These are phyloP conservation scores for Stegophylla sp. DNA, from an alignment of 2,888 invertebrate species.

Conservation along the genomic window DNA sequence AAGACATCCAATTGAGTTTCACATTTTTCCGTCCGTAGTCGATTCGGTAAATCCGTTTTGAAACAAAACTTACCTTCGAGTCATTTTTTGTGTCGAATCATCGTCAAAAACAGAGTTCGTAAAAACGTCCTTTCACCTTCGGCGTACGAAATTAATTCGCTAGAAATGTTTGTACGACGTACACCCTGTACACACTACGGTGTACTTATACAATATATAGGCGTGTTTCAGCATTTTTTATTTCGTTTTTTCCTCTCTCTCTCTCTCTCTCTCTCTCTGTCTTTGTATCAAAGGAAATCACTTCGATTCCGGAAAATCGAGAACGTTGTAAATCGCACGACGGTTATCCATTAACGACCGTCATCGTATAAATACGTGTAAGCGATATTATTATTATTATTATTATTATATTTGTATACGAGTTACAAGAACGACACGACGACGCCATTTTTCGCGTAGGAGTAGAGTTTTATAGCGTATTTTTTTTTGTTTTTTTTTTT, in stretches of 20 bases:
- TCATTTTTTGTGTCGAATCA: too few relatives aligned
- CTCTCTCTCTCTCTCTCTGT: too few relatives aligned
- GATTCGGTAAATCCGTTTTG: too few relatives aligned
- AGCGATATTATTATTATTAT: neutral
- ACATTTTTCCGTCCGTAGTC: too few relatives aligned
- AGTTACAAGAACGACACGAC: neutral
- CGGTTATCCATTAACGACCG: slow-evolving; percentile 23
- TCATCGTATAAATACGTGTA: neutral
- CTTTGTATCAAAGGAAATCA: slow-evolving; percentile 9
- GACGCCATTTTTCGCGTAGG: slow-evolving; percentile 42
- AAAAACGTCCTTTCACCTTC: too few relatives aligned
- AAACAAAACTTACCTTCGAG: too few relatives aligned
- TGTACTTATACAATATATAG: neutral
- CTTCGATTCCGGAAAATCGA: slow-evolving; percentile 26
- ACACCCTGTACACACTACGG: neutral
- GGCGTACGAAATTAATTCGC: too few relatives aligned
- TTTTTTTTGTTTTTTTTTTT: neutral
- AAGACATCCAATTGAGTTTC: too few relatives aligned
- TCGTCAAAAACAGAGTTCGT: too few relatives aligned
- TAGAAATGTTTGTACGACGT: too few relatives aligned
- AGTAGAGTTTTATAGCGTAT: slow-evolving; percentile 32
- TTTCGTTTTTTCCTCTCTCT: neutral
- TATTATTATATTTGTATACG: slow-evolving; percentile 1
- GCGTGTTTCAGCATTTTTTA: slow-evolving; percentile 6
- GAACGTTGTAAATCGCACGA: slow-evolving; percentile 29